Conservation (phyloP, 2,113 vertebrate species). For the Ctenomys sociabilis region DNA sequence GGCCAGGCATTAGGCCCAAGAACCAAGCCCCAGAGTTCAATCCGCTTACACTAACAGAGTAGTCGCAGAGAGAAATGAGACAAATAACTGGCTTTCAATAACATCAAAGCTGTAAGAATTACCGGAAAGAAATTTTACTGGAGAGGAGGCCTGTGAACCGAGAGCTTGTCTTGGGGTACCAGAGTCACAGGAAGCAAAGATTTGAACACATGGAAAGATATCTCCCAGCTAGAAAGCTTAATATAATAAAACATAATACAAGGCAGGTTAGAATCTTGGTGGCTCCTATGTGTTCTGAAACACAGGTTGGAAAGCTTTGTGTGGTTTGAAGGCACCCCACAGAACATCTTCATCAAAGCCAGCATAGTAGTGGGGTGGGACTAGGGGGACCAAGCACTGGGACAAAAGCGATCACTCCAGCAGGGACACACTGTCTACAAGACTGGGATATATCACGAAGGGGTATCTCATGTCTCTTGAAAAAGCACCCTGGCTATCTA, state of each 20-base stretch:
- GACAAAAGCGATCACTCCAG: not conserved
- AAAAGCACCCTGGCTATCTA: not conserved
- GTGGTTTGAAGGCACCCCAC: not conserved
- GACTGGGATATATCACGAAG: not conserved
- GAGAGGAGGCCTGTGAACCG: not conserved
- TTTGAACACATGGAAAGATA: not conserved
- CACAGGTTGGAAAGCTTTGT: not conserved
- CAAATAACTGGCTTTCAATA: not conserved
- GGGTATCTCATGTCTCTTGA: not conserved
- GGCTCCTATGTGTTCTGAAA: slow-evolving; percentile 8
- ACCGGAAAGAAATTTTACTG: not conserved
- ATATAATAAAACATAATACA: not conserved
- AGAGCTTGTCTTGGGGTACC: not conserved
- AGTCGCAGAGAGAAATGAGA: not conserved
- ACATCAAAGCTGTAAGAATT: not conserved
- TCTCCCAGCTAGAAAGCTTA: slow-evolving; percentile 6
- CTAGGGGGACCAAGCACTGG: not conserved
- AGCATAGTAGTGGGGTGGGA: not conserved
- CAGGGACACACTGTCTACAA: not conserved
- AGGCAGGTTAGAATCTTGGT: not conserved
- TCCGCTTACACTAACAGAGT: not conserved
- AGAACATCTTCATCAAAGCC: not conserved
- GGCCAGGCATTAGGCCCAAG: not conserved
- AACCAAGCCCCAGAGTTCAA: not conserved
- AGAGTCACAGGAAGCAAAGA: too few relatives aligned